These are phyloP conservation scores for Sphecodes monilicornis DNA, from an alignment of 2,888 invertebrate species.

Conservation along the genomic window DNA sequence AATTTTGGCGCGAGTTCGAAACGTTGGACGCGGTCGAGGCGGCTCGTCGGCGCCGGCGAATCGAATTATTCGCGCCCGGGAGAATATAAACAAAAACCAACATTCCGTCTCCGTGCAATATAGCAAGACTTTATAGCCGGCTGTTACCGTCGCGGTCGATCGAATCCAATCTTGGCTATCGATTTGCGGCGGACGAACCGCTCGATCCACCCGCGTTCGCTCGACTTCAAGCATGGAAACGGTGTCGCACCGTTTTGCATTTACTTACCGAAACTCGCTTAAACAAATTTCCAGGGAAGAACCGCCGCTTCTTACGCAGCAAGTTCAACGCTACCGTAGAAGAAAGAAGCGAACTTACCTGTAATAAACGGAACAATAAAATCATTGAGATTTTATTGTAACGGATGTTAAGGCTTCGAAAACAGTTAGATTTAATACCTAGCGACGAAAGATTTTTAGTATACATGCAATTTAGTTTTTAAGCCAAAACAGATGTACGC, in stretches of 20 bases:
- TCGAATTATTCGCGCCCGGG: conserved; percentile 42
- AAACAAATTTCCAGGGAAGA: background rate
- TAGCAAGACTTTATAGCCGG: conserved; percentile 39
- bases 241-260: background rate
- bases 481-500: too few relatives aligned
- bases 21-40: conserved; percentile 13
- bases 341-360: conserved; percentile 61
- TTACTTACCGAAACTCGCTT: conserved; percentile 10
- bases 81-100: conserved; percentile 28
- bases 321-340: conserved; percentile 21
- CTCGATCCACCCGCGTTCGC: too few relatives aligned
- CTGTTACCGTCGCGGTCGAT: conserved; percentile 34
- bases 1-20: conserved; percentile 27
- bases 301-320: background rate
- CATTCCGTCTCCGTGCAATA: conserved; percentile 1
- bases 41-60: conserved; percentile 31
- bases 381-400: conserved; percentile 31
- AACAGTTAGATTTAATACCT: too few relatives aligned
- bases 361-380: conserved; percentile 61
- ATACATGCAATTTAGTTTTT: too few relatives aligned
- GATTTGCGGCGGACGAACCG: too few relatives aligned
- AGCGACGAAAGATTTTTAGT: too few relatives aligned
- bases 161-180: background rate
- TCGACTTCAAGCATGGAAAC: background rate
- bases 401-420: too few relatives aligned